Base-by-base conservation (phyloP, 2,113 vertebrate genomes). In the Nothobranchius kuhntae region DNA sequence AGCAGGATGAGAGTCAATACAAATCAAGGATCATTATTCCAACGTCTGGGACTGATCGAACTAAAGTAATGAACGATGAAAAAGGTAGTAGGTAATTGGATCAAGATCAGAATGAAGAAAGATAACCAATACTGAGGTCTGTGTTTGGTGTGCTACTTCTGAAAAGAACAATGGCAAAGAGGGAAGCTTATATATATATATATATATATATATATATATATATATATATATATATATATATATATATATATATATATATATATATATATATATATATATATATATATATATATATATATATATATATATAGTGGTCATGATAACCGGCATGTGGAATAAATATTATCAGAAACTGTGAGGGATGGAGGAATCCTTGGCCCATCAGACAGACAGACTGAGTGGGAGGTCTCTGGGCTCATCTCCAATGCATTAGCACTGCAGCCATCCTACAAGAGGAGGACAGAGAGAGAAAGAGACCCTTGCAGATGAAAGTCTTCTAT, bases 351-450 rank as follows among this genome's bases (percentile, higher is more conserved):
- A 54, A 74, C 6, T 44, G 9, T 26, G 6, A 57, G 67, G 7
- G 15, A 42, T 40, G 70, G 38, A 61, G 74, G 77, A 78, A 78
- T 78, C 68, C 83, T 86, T 75, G 40, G 78, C 83, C 75, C 84
- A 91, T 83, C 89, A 93, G 93, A 91, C 92, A 91, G 90, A 86
- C 89, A 93, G 93, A 91, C 92, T 89, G 91, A 86, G 90, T 80
- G 75, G 85, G 84, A 84, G 91, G 91, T 95, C 93, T 92, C 94
- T 86, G 68, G 92, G 93, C 93, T 94, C 92, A 90, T 93, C 85
- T 85, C 61, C 70, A 86, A 91, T 92, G 91, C 92, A 90, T 89
- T 87, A 90, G 79, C 89, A 83, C 89, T 89, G 68, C 72, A 87
- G 83, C 76, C 78, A 82, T 78, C 73, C 83, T 44, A 52, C 67